Percentiles rank a stretch among this genome's conserved stretches.
Evolutionary conservation across 1,140 invertebrate genomes (phyloP).

Genomic region (Drosophila pallidifrons): DNA sequence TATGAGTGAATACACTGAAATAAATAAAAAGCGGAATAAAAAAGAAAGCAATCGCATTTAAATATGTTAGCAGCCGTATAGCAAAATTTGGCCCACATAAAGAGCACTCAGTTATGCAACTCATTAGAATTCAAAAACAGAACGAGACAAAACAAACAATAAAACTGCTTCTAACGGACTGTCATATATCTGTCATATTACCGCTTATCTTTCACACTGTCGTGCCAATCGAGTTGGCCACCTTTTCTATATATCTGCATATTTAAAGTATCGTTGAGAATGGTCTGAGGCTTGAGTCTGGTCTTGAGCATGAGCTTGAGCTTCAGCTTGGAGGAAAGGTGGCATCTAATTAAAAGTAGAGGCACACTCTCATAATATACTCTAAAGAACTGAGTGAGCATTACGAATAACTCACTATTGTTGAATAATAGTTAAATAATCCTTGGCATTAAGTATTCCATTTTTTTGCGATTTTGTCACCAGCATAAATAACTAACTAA

Average conservation of each 20-base stretch:
- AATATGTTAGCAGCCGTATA: neutral
- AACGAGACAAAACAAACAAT: conserved; percentile 49
- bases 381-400: conserved; percentile 2
- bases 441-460: conserved; percentile 4
- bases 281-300: conserved; percentile 15
- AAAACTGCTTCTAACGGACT: conserved; percentile 60
- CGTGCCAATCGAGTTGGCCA: conserved; percentile 48
- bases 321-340: conserved; percentile 22
- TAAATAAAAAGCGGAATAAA: neutral
- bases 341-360: conserved; percentile 58
- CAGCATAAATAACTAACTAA: neutral
- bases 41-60: neutral
- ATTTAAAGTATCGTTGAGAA: conserved; percentile 7
- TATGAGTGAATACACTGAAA: too few relatives aligned
- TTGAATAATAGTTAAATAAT: neutral
- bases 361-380: conserved; percentile 12
- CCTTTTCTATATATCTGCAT: conserved; percentile 24
- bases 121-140: conserved; percentile 46
- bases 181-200: conserved; percentile 48
- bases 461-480: conserved; percentile 4
- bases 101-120: conserved; percentile 57
- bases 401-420: neutral
- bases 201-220: conserved; percentile 68
- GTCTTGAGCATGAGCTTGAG: conserved; percentile 3
- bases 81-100: conserved; percentile 35